These are phyloP conservation scores for Ectemnius cavifrons DNA, from an alignment of 2,888 invertebrate genomes.

Conservation along the genomic window DNA sequence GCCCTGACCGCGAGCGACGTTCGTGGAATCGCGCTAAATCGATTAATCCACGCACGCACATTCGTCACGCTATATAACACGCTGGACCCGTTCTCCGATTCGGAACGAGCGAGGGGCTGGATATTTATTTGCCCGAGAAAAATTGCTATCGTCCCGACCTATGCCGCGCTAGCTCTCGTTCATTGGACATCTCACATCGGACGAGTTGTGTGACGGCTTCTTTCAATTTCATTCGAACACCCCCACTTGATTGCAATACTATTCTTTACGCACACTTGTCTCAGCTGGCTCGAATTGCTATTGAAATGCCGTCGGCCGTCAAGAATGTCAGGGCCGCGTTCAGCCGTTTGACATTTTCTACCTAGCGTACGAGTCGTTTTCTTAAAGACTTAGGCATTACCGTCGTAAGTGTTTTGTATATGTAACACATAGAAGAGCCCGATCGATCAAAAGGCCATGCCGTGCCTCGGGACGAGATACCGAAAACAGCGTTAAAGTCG, in stretches of 20 bases:
- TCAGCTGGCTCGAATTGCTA: too few species aligned
- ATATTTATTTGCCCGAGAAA: constrained; percentile 13
- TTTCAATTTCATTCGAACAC: too few species aligned
- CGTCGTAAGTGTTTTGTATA: constrained; percentile 6
- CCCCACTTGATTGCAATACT: too few species aligned
- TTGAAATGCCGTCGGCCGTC: too few species aligned
- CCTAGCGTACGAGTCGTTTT: constrained; percentile 8
- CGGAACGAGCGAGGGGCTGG: background rate
- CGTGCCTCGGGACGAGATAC: too few species aligned
- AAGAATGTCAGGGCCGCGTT: background rate
- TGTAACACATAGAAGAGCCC: constrained; percentile 1
- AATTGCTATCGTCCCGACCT: too few species aligned
- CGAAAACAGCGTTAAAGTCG: background rate
- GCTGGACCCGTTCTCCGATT: constrained; percentile 3
- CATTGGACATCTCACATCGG: too few species aligned
- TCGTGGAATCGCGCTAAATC: constrained; percentile 57
- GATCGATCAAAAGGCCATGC: background rate
- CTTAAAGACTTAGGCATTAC: constrained; percentile 8
- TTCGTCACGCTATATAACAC: constrained; percentile 48
- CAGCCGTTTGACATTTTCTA: constrained; percentile 4
- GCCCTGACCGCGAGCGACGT: constrained; percentile 25
- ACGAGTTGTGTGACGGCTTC: background rate
- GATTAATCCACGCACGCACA: constrained; percentile 54
- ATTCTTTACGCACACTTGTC: too few species aligned
- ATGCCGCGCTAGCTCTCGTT: too few species aligned